Evolutionary conservation across 1,140 invertebrate genomes (phyloP).

Genomic region (Microplitis demolitor): DNA sequence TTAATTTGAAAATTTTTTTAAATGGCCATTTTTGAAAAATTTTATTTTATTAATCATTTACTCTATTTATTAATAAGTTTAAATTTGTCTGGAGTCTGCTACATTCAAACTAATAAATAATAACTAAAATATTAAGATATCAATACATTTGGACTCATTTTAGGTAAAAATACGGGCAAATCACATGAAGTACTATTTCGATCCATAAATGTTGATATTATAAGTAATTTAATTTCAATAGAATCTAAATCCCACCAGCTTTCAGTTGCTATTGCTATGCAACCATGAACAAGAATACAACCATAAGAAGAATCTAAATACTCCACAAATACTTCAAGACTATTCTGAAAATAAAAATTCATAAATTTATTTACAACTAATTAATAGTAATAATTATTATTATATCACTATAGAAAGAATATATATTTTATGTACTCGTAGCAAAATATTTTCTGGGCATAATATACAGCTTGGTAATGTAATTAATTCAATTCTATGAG

Average conservation of each 20-base stretch:
- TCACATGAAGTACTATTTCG: conserved; percentile 72
- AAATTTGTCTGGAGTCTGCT: no score
- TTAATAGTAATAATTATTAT: background rate
- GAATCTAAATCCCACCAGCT: conserved; percentile 78
- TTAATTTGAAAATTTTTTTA: no score
- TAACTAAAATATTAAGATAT: background rate
- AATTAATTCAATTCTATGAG: conserved; percentile 66
- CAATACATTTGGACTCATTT: conserved; percentile 78
- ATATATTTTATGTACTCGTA: conserved; percentile 67
- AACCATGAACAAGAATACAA: conserved; percentile 76
- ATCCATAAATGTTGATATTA: conserved; percentile 69
- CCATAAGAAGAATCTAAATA: conserved; percentile 77
- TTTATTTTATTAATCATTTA: no score
- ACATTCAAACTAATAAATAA: background rate
- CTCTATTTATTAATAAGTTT: background rate
- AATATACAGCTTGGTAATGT: conserved; percentile 70
- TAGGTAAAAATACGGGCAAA: conserved; percentile 80
- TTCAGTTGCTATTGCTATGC: conserved; percentile 76
- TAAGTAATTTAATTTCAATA: conserved; percentile 75
- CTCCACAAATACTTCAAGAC: conserved; percentile 77
- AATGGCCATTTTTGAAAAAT: no score
- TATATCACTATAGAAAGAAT: background rate
- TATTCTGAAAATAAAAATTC: conserved; percentile 64
- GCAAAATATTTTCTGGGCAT: conserved; percentile 70
- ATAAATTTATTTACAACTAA: conserved; percentile 4